Evolutionary conservation across 2,797 vertebrate species (phyloP).

Genomic region (Hephaestus fuliginosus): DNA sequence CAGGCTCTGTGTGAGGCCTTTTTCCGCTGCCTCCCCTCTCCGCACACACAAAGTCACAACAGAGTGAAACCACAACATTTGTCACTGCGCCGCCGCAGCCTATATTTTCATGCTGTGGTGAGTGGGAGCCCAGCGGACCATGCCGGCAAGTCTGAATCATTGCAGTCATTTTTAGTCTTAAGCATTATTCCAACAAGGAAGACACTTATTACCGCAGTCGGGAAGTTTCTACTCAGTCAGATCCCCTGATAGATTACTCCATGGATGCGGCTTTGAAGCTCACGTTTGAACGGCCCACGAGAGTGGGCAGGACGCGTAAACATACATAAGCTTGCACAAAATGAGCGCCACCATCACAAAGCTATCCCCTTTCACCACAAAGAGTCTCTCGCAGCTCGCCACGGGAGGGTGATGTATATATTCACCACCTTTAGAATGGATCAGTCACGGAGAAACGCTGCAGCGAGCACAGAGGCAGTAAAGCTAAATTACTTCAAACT

Average conservation of each 20-base stretch:
- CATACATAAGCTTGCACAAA: background rate
- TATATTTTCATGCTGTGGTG: constrained; percentile 62
- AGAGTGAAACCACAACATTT: constrained; percentile 49
- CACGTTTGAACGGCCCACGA: background rate
- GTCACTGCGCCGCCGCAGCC: constrained; percentile 58
- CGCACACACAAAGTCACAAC: constrained; percentile 37
- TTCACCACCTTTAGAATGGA: constrained; percentile 45
- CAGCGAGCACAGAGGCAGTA: constrained; percentile 3
- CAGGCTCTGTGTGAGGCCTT: constrained; percentile 56
- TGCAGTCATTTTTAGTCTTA: constrained; percentile 64
- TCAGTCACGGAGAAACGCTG: constrained; percentile 43
- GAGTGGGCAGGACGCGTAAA: constrained; percentile 9
- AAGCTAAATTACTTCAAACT: constrained; percentile 42
- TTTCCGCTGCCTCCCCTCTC: constrained; percentile 26
- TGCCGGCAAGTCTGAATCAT: constrained; percentile 57
- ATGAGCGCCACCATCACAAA: constrained; percentile 17
- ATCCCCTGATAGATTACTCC: constrained; percentile 42
- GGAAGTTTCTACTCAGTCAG: constrained; percentile 49
- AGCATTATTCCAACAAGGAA: constrained; percentile 63
- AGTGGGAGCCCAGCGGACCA: constrained; percentile 54
- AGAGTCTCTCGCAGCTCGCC: constrained; percentile 11
- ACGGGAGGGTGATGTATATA: constrained; percentile 43
- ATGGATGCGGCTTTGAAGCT: constrained; percentile 34
- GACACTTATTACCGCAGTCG: constrained; percentile 62
- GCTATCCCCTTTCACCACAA: constrained; percentile 18